Evolutionary conservation across 2,797 vertebrate species (phyloP), one percentile per base, ranked within the genome.

Genomic region (Merluccius polli): DNA sequence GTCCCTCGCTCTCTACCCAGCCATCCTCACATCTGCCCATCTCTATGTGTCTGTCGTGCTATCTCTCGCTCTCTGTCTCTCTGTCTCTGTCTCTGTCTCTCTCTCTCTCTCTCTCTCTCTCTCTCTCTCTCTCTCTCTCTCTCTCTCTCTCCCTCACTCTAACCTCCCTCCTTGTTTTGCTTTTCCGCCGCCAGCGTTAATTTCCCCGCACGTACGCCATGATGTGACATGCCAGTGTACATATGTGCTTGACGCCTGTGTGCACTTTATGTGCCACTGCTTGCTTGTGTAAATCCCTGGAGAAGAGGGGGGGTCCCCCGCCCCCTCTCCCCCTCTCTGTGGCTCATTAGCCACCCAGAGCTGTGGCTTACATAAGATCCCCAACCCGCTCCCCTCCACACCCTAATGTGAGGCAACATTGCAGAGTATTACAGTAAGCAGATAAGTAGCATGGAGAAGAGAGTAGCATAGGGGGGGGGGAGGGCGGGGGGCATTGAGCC

Each of bases 331-430:
- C 44, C 44, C 44, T 81, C 78, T 83, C 82, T 87, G 88, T 88
- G 83, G 79, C 85, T 88, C 82, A 89, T 89, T 89, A 89, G 82
- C 82, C 81, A 84, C 86, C 72, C 70, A 77, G 79, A 83, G 78
- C 77, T 77, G 78, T 77, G 44, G 27, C 73, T 90, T 88, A 80
- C 74, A 76, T 83, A 85, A 85, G 78, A 79, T 77, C 73, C 48
- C 71, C 13, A 38, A 24, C 73, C 13, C 76, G 27, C 72, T 36
- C 78, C 83, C 82, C 68, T 75, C 70, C 68, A 44, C 72, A 10
- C 29, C 68, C 82, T 78, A 83, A 88, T 83, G 82, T 83, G 74
- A 85, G 78, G 79, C 82, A 85, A 86, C 81, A 69, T 83, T 76
- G 77, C 79, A 75, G 48, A 31, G 67, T 75, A 38, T 75, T 78